Base-by-base conservation (phyloP, 64 coral and sea anemone genomes). In the Trachythela sp. region DNA sequence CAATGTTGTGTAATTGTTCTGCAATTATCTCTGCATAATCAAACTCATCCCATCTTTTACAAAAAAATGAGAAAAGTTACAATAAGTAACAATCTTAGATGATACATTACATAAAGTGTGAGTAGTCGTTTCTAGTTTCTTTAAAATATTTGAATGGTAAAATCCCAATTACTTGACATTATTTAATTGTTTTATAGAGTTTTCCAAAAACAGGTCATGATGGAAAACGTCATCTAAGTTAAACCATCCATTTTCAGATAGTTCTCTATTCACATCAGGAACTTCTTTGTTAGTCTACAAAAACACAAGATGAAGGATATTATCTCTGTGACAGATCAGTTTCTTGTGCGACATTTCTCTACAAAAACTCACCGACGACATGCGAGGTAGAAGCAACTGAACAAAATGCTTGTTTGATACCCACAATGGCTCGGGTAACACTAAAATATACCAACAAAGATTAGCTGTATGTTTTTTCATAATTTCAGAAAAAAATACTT, bases 1-100 rank as follows among this genome's bases (percentile, higher is more conserved):
- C 90, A 86, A 91, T 54, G 2, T 86, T 22, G 84, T 91, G 90
- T 40, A 91, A 48, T 71, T 71, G 33, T 26, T 91, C 84, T n/a
- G 90, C 84, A 39, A 86, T 59, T 70, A 85, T 58, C 43, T 22
- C 10, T 48, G 84, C 49, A 27, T 60, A 85, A 33, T 85, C 80
- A 4, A 18, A 67, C 34, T 59, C 68, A 36, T 36, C 31, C 8
- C 18, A 20, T 6, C 17, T 31, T 24, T 59, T 31, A 36, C 48
- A 13, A 88, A 30, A 36, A 70, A 26, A 13, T 1, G 83, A 52
- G 36, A 54, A 2, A 50, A 11, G 36, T 30, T 15, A 10, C 54
- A 29, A 27, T 7, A 20, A 20, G 20, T 64, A 1, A 20, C 13
- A 64, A 64, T 64, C 26, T 26, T 64, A 20, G 8, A 64, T 27